phyloP scores from a whole-genome alignment of 2,113 vertebrate species.

The Saguinus midas region DNA sequence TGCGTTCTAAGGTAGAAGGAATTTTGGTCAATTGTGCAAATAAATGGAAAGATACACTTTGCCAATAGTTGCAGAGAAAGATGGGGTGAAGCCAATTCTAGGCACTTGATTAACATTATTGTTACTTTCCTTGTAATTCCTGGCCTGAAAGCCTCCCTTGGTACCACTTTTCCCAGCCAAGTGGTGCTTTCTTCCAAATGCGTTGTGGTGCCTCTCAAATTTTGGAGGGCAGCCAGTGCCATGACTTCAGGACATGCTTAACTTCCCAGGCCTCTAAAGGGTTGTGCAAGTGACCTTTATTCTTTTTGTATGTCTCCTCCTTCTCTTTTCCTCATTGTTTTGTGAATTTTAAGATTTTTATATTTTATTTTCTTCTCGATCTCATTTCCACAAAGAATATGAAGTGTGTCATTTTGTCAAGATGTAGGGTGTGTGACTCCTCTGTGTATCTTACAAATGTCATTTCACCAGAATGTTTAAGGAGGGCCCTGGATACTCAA shows the following conservation, averaged over 20 bases:
- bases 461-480: neutral
- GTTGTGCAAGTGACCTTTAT: neutral
- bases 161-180: conserved; percentile 42
- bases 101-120: conserved; percentile 22
- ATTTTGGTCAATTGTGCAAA: conserved; percentile 3
- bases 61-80: conserved; percentile 27
- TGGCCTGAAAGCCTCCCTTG: neutral
- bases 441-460: neutral
- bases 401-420: neutral
- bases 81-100: conserved; percentile 5
- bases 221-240: neutral
- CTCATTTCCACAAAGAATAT: neutral
- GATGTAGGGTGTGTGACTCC: neutral
- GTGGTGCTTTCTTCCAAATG: conserved; percentile 48
- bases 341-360: neutral
- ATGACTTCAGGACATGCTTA: neutral
- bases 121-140: conserved; percentile 39
- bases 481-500: neutral
- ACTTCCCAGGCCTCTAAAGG: neutral
- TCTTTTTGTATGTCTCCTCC: neutral
- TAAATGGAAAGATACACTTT: neutral
- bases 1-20: conserved; percentile 11
- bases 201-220: conserved; percentile 27
- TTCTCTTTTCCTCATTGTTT: neutral
- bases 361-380: neutral